phyloP scores from a whole-genome alignment of 2,113 vertebrate genomes.

The Otocyon megalotis region DNA sequence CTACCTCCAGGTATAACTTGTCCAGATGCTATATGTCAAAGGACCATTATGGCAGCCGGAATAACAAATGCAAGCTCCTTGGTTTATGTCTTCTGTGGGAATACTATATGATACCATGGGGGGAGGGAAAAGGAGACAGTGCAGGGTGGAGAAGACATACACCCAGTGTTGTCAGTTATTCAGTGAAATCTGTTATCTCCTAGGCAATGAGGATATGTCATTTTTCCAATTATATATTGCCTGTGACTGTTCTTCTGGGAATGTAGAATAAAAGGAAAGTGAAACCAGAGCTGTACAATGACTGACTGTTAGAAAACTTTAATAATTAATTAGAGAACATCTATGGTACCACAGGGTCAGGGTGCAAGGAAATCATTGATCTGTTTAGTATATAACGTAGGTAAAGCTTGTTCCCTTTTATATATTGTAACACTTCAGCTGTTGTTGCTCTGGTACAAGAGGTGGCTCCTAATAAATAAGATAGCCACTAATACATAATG shows the following conservation, averaged over 20 bases:
- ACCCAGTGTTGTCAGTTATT: slow-evolving; percentile 57
- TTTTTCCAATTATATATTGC: slow-evolving; percentile 81
- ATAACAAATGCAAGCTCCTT: slow-evolving; percentile 34
- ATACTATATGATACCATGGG: background rate
- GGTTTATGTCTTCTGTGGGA: slow-evolving; percentile 46
- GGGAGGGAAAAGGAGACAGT: background rate
- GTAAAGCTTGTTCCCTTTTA: slow-evolving; percentile 82
- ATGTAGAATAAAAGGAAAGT: slow-evolving; percentile 83
- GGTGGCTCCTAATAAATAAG: background rate
- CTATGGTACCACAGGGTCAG: slow-evolving; percentile 90
- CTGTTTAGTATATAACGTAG: slow-evolving; percentile 87
- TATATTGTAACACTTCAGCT: slow-evolving; percentile 15
- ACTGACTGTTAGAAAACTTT: slow-evolving; percentile 92
- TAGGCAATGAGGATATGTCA: slow-evolving; percentile 79
- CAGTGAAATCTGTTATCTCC: slow-evolving; percentile 66
- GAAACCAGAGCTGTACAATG: slow-evolving; percentile 88
- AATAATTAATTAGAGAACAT: slow-evolving; percentile 94
- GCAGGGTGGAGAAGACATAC: background rate
- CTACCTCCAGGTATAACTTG: slow-evolving; percentile 10
- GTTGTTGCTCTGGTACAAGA: background rate
- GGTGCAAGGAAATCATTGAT: slow-evolving; percentile 85
- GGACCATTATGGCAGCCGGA: background rate
- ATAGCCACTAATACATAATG: background rate
- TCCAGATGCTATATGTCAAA: background rate
- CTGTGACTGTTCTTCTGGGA: slow-evolving; percentile 83